Percentiles rank a stretch among this genome's conserved stretches.
phyloP scores from a whole-genome alignment of 2,113 vertebrate genomes.

The Gallinago paraguaiae region DNA sequence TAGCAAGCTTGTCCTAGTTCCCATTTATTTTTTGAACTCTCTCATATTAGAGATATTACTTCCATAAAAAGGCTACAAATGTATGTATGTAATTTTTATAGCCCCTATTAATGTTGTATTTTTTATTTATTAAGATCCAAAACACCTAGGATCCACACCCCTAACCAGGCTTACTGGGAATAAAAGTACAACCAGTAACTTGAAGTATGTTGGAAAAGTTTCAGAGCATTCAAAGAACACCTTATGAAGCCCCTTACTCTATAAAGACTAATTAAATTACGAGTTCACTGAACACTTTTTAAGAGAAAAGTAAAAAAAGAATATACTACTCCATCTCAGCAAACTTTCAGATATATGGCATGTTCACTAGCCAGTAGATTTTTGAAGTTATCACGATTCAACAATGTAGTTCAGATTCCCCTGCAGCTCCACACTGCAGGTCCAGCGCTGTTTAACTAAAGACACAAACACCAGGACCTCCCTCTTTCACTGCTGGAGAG shows the following conservation, averaged over 20 bases:
- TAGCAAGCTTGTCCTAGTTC: neutral
- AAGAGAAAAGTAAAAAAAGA: neutral
- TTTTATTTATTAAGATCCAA: neutral
- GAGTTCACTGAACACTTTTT: neutral
- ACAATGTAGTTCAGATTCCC: neutral
- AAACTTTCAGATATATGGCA: neutral
- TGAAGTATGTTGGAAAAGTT: neutral
- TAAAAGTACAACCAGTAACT: neutral
- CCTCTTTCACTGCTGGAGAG: neutral
- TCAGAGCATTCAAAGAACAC: neutral
- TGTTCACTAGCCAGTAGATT: fast-evolving
- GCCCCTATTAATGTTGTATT: neutral
- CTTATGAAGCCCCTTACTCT: neutral
- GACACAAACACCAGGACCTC: neutral
- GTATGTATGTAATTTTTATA: fast-evolving
- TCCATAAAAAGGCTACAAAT: fast-evolving
- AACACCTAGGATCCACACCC: fast-evolving
- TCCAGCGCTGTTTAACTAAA: neutral
- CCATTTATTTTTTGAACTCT: neutral
- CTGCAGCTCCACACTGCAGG: neutral
- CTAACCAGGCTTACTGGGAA: neutral
- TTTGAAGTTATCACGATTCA: neutral
- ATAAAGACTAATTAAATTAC: neutral
- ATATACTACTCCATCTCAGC: no score
- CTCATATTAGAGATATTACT: fast-evolving